These are phyloP conservation scores for Lomographa bimaculata DNA, from an alignment of 2,888 invertebrate species.

Conservation along the genomic window DNA sequence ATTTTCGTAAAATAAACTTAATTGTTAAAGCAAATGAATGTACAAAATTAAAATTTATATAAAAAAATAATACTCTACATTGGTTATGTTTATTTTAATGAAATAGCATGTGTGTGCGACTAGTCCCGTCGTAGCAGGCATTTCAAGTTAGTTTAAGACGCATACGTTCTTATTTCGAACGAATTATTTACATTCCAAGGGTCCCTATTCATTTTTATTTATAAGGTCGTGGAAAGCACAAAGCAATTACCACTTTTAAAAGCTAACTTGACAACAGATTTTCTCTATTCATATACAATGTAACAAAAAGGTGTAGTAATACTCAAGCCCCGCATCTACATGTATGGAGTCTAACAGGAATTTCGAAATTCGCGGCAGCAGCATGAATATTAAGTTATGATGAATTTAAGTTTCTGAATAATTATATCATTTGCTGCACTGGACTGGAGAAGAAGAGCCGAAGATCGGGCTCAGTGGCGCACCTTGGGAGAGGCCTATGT, in stretches of 20 bases:
- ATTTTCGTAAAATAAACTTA: constrained; percentile 9
- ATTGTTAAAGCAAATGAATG: constrained; percentile 14
- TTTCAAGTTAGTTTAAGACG: constrained; percentile 73
- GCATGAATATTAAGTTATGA: too few relatives aligned
- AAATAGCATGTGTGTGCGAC: constrained; percentile 66
- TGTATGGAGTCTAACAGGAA: too few relatives aligned
- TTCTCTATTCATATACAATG: too few relatives aligned
- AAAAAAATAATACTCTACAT: constrained; percentile 17
- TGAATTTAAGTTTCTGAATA: too few relatives aligned
- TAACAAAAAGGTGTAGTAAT: too few relatives aligned
- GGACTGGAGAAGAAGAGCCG: too few relatives aligned
- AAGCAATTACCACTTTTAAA: constrained; percentile 41
- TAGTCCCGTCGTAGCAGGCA: constrained; percentile 78
- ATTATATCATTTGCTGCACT: too few relatives aligned
- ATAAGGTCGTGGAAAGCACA: constrained; percentile 63
- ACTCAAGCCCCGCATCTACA: too few relatives aligned
- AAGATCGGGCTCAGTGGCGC: too few relatives aligned
- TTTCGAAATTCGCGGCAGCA: too few relatives aligned
- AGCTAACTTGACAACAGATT: too few relatives aligned
- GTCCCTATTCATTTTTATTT: constrained; percentile 49
- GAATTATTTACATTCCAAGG: constrained; percentile 79
- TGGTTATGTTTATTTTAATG: constrained; percentile 43
- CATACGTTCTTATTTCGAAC: constrained; percentile 60
- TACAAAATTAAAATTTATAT: constrained; percentile 12
- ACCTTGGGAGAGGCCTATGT: too few relatives aligned